A percentile compares a stretch with the other conserved stretches of the same genome.
phyloP scores from a whole-genome alignment of 2,113 vertebrate species.

The Alosa alosa region DNA sequence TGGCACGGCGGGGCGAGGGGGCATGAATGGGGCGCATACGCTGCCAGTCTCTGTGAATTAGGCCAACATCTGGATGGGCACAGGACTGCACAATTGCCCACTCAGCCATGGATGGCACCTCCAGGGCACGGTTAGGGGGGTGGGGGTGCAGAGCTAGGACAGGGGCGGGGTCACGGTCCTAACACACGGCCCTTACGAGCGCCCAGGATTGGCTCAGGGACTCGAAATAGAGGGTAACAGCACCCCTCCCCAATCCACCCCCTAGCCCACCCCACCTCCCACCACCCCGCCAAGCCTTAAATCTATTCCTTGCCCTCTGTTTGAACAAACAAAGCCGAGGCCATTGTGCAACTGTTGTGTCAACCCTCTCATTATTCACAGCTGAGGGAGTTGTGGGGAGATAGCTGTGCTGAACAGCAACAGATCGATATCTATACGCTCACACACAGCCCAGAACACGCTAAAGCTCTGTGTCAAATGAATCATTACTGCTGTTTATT shows the following conservation, averaged over 20 bases:
- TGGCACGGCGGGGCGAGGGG: conserved; percentile 52
- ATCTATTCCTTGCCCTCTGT: conserved; percentile 39
- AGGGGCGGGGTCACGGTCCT: conserved; percentile 27
- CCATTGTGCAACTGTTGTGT: neutral
- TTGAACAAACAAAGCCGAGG: conserved; percentile 4
- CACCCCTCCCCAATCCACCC: neutral
- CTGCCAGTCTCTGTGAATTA: conserved; percentile 63
- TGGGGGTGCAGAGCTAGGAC: neutral
- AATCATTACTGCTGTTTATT: neutral
- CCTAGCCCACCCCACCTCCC: neutral
- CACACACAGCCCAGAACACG: neutral
- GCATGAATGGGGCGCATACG: conserved; percentile 62
- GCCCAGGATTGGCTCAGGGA: conserved; percentile 37
- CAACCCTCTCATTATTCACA: conserved; percentile 12
- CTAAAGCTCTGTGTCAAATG: neutral
- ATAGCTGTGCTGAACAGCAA: neutral
- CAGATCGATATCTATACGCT: neutral
- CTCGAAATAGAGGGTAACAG: neutral
- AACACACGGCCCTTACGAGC: conserved; percentile 43
- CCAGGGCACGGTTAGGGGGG: conserved; percentile 49
- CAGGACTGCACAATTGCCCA: conserved; percentile 57
- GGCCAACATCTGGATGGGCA: conserved; percentile 73
- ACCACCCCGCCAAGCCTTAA: conserved; percentile 26
- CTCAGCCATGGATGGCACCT: conserved; percentile 59
- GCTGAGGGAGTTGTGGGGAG: neutral